A percentile compares a stretch with the other conserved stretches of the same genome.
These are phyloP conservation scores for Leguminivora glycinivorella DNA, from an alignment of 1,140 invertebrate species.

Conservation along the genomic window DNA sequence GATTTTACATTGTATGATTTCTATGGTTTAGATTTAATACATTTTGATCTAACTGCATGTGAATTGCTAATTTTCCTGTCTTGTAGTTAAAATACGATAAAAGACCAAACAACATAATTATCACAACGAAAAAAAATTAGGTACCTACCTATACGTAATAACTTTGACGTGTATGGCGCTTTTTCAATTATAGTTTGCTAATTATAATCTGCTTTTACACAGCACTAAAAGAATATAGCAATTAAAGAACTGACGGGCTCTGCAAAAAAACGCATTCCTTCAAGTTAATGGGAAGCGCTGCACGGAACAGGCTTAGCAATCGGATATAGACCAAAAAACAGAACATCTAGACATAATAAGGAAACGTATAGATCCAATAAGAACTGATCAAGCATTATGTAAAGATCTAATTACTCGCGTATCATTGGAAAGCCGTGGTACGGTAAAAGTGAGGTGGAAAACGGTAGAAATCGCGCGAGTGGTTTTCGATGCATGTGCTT, in stretches of 20 bases:
- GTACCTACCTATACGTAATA: too few species aligned
- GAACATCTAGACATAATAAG: constrained; percentile 1
- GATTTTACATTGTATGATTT: too few species aligned
- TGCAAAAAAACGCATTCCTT: neutral
- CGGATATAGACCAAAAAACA: neutral
- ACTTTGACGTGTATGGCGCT: too few species aligned
- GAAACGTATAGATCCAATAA: constrained; percentile 10
- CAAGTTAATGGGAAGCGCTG: neutral
- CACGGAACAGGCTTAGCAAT: neutral
- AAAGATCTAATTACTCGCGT: constrained; percentile 10
- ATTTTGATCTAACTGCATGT: too few species aligned
- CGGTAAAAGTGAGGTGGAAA: constrained; percentile 15
- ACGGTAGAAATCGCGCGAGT: constrained; percentile 11
- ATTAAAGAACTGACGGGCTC: neutral
- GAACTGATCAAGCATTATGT: constrained; percentile 17
- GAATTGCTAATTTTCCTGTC: too few species aligned
- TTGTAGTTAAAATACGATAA: too few species aligned
- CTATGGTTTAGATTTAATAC: too few species aligned
- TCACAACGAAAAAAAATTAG: too few species aligned
- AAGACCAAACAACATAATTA: too few species aligned
- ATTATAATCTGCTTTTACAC: neutral
- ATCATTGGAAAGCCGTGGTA: constrained; percentile 23
- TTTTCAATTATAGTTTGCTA: too few species aligned
- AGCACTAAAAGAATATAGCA: neutral
- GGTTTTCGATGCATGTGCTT: neutral